Evolutionary conservation across 2,113 vertebrate genomes (phyloP), one percentile per base, ranked within the genome.

Genomic region (Zeus faber): DNA sequence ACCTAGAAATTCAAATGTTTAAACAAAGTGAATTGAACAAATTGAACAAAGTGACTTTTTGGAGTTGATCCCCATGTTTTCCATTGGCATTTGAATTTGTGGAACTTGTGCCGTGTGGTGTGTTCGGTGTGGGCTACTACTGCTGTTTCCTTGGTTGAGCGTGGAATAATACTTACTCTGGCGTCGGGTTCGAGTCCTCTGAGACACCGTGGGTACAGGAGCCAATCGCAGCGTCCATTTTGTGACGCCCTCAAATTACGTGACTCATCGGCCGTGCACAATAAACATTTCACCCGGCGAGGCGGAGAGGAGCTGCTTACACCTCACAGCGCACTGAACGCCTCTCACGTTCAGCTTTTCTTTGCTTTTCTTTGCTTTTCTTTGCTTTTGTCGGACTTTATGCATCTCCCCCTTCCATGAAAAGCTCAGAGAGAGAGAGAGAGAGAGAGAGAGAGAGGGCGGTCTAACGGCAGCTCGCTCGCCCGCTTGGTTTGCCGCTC

Each of bases 291-390:
- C 93, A 94, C 68, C 91, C 91, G 89, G 91, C 89, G 92, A 93
- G 91, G 91, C 90, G 91, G 90, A 90, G 92, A 90, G 91, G 93
- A 92, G 82, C 91, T 91, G 92, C 88, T n/a, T n/a, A 92, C 88
- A 95, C 92, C 92, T 92, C 92, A 96, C 93, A 93, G 94, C 92
- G 91, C 94, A 93, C 89, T 92, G 91, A 94, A 93, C 93, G 93
- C 89, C 93, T 93, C 92, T 92, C 89, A 90, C 91, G 71, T 76
- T 78, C 69, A 58, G 54, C n/a, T n/a, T n/a, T n/a, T n/a, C n/a
- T n/a, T n/a, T n/a, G n/a, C n/a, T n/a, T n/a, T n/a, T n/a, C n/a
- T n/a, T n/a, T n/a, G n/a, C n/a, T n/a, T n/a, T n/a, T n/a, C n/a
- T 70, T 65, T 77, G 72, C 67, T 68, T 81, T 92, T 72, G 71